phyloP scores from a whole-genome alignment of 2,888 invertebrate genomes.

The Gymnoscelis rufifasciata region DNA sequence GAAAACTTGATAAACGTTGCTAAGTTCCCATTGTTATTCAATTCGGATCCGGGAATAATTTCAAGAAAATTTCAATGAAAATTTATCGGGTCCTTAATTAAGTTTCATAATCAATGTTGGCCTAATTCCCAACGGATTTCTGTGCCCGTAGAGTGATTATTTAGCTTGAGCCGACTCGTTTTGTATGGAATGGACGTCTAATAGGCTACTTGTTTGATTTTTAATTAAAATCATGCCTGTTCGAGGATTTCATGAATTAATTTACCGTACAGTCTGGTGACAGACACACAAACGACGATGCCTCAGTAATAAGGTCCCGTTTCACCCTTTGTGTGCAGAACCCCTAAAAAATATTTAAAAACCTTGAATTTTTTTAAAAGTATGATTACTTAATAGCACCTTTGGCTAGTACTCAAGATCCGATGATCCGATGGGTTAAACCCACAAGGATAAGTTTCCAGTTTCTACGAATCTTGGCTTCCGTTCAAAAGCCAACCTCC shows the following conservation, averaged over 20 bases:
- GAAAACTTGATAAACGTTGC: slow-evolving; percentile 16
- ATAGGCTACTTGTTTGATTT: slow-evolving; percentile 10
- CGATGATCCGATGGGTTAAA: too few species aligned
- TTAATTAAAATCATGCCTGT: slow-evolving; percentile 6
- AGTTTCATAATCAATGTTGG: slow-evolving; percentile 23
- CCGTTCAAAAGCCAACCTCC: slow-evolving; percentile 17
- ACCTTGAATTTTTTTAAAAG: too few species aligned
- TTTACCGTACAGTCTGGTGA: background rate
- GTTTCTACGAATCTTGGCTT: slow-evolving; percentile 12
- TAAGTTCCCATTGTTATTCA: slow-evolving; percentile 20
- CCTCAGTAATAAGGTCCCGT: too few species aligned
- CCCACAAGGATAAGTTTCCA: too few species aligned
- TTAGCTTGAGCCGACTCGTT: slow-evolving; percentile 11
- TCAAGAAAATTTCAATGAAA: slow-evolving; percentile 19
- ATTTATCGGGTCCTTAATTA: slow-evolving; percentile 19
- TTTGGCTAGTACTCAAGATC: too few species aligned
- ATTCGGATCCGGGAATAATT: slow-evolving; percentile 14
- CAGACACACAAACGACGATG: too few species aligned
- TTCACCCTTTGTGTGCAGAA: too few species aligned
- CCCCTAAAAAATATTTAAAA: too few species aligned
- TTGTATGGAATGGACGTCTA: slow-evolving; percentile 5
- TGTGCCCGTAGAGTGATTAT: slow-evolving; percentile 19
- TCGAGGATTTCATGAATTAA: background rate
- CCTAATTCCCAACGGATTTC: slow-evolving; percentile 19
- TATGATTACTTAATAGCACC: too few species aligned